Percentiles rank a stretch among this genome's conserved stretches.
phyloP scores from a whole-genome alignment of 2,113 vertebrate species.

The Sminthopsis crassicaudata region DNA sequence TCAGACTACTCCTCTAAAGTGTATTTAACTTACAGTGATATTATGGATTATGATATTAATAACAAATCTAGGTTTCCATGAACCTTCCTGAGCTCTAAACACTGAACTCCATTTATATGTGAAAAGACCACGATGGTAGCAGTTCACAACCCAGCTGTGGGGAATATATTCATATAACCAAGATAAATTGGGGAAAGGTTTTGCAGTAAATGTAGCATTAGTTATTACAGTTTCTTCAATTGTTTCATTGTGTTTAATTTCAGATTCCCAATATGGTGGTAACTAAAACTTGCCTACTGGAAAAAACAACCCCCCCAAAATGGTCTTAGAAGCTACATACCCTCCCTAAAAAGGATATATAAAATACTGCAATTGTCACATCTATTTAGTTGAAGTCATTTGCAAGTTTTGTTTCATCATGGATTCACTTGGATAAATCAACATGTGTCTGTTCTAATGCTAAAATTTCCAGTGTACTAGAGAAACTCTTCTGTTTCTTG shows the following conservation, averaged over 20 bases:
- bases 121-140: neutral
- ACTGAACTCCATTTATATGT: neutral
- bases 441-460: constrained; percentile 55
- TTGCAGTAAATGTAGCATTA: neutral
- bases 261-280: constrained; percentile 48
- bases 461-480: constrained; percentile 49
- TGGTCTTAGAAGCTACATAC: constrained; percentile 40
- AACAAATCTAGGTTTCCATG: neutral
- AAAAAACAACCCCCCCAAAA: constrained; percentile 34
- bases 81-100: neutral
- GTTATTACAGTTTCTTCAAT: constrained; percentile 52
- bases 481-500: constrained; percentile 75
- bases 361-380: constrained; percentile 44
- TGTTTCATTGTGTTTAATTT: constrained; percentile 17
- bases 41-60: neutral
- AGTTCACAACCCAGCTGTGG: neutral
- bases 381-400: constrained; percentile 32
- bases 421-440: constrained; percentile 58
- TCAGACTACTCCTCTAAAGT: neutral
- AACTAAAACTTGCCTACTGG: constrained; percentile 1
- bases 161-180: neutral
- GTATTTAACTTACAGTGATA: neutral
- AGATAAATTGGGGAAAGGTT: neutral
- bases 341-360: constrained; percentile 47
- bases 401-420: constrained; percentile 40